A percentile compares a stretch with the other conserved stretches of the same genome.
These are phyloP conservation scores for Anthrax anthrax DNA, from an alignment of 2,888 invertebrate genomes.

Conservation along the genomic window DNA sequence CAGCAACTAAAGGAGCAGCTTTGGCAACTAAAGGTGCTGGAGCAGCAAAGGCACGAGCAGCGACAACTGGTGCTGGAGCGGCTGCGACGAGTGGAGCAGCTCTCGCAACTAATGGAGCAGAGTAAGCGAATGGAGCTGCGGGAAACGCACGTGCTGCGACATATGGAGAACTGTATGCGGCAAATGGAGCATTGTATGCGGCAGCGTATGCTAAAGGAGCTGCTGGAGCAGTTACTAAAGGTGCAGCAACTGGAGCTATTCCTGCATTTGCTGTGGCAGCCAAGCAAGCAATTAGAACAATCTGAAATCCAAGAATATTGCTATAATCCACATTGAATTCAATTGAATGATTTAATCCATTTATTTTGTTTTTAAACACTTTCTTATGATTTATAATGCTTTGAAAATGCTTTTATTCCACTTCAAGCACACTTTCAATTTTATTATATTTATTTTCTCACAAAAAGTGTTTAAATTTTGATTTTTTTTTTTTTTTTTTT, in stretches of 20 bases:
- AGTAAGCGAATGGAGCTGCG: constrained; percentile 4
- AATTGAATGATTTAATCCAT: constrained; percentile 1
- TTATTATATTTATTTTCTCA: background rate
- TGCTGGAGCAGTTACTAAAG: constrained; percentile 16
- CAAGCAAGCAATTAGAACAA: constrained; percentile 31
- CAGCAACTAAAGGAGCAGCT: constrained; percentile 18
- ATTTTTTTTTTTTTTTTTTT: background rate
- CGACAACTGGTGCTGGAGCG: constrained; percentile 22
- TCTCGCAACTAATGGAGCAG: constrained; percentile 8
- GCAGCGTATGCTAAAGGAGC: constrained; percentile 12
- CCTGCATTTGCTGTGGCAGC: constrained; percentile 29
- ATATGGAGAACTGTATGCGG: constrained; percentile 14
- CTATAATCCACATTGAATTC: constrained; percentile 7
- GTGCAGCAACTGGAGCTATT: constrained; percentile 21
- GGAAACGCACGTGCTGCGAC: constrained; percentile 7
- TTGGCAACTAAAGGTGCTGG: constrained; percentile 9
- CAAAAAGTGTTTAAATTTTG: background rate
- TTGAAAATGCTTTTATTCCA: background rate
- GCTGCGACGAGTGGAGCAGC: constrained; percentile 20
- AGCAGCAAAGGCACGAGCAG: constrained; percentile 15
- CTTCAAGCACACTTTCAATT: background rate
- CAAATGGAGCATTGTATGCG: constrained; percentile 12
- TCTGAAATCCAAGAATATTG: constrained; percentile 14
- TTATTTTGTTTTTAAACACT: background rate
- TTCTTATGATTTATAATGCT: background rate